Evolutionary conservation across 1,140 invertebrate genomes (phyloP).

Genomic region (Halictus rubicundus): DNA sequence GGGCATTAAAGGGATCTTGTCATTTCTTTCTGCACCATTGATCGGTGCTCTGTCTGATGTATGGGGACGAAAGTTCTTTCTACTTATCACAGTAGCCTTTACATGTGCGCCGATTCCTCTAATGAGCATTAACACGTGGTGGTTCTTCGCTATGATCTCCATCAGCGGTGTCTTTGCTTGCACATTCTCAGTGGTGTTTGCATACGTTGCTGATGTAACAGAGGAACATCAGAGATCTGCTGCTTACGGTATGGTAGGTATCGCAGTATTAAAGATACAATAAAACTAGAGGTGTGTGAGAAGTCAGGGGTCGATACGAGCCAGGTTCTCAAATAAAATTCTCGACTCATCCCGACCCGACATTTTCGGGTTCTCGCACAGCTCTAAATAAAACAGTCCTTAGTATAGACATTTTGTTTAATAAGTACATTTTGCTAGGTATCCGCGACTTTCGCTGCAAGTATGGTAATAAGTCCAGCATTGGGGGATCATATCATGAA

Average conservation of each 20-base stretch:
- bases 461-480: conserved; percentile 98
- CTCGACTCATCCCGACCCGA: too few species aligned
- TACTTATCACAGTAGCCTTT: conserved; percentile 99
- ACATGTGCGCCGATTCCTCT: conserved; percentile 99
- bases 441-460: conserved; percentile 99
- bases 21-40: conserved; percentile 97
- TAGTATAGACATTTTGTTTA: neutral
- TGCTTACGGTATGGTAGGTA: conserved; percentile 95
- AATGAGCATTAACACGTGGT: conserved; percentile 99
- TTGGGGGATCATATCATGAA: conserved; percentile 96
- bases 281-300: neutral
- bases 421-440: conserved; percentile 80
- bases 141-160: conserved; percentile 99
- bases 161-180: conserved; percentile 99
- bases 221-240: conserved; percentile 96
- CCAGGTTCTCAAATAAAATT: too few species aligned
- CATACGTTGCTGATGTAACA: conserved; percentile 99
- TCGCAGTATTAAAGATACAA: neutral
- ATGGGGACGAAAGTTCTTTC: conserved; percentile 98
- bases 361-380: too few species aligned
- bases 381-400: neutral
- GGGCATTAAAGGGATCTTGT: conserved; percentile 98
- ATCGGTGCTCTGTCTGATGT: conserved; percentile 98
- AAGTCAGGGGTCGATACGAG: too few species aligned
- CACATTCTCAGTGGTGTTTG: conserved; percentile 99